Evolutionary conservation across 2,113 vertebrate species (phyloP), one percentile per base, ranked within the genome.

Genomic region (mouse (Mus musculus)): DNA sequence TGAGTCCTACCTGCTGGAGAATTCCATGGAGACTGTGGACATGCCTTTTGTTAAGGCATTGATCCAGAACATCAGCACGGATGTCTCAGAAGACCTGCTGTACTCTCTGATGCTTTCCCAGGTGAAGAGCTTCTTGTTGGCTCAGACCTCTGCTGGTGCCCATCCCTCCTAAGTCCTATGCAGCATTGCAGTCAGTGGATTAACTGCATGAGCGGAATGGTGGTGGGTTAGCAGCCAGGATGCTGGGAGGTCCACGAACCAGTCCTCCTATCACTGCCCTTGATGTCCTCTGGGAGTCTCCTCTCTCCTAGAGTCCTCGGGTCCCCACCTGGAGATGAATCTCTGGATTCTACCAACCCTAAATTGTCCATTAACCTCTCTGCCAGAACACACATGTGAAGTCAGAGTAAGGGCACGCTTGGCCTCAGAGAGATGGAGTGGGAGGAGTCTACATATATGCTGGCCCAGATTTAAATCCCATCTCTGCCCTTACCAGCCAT

Each of bases 91-190:
- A 0, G 98, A 98, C 1, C 22, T 98, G 56, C 7, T 94, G 56
- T 96, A 98, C 84, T 5, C 86, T 26, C 95, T 98, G 92, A 89
- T 42, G 1, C 95, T 94, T 9, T 81, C 10, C 0, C 90, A 96
- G 98, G 98, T 98, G 86, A 98, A 39, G 80, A 11, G 12, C 0
- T 1, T 73, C 17, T 72, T 16, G 1, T 3, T 49, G 89, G 46
- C 30, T 59, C 30, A 8, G 14, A 33, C 14, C 42, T 11, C 3
- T 28, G 10, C 52, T 89, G 67, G 92, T 49, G 20, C n/a, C 36
- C 54, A 39, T 4, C 46, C 17, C 7, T 52, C 13, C 63, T 4
- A 1, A 1, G 46, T 13, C 71, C 24, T 24, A 0, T 6, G 67
- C 8, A 16, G 46, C 4, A 56, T 22, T 36, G 20, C 42, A 52